Evolutionary conservation across 2,113 vertebrate species (phyloP).

Genomic region (Elephantulus edwardii): DNA sequence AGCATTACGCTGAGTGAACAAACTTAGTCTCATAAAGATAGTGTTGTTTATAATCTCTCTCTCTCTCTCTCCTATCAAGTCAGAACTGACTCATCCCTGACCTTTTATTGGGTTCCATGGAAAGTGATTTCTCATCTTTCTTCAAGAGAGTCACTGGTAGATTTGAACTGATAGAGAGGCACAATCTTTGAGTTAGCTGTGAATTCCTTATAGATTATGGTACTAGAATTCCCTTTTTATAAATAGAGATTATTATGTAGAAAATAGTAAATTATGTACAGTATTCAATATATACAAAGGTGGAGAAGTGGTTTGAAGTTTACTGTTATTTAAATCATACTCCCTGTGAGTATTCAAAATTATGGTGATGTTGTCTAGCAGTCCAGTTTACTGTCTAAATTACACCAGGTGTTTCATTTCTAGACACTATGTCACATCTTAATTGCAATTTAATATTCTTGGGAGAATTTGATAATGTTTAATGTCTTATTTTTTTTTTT

Average conservation of each 20-base stretch:
- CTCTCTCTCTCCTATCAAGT: no score
- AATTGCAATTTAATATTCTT: conserved; percentile 19
- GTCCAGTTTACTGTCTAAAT: background rate
- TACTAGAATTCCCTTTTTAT: no score
- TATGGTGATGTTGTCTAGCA: background rate
- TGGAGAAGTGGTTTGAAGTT: background rate
- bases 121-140: no score
- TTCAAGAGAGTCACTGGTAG: no score
- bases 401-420: conserved; percentile 13
- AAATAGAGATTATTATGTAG: background rate
- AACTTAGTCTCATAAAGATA: no score
- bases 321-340: background rate
- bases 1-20: no score
- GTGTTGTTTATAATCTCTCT: no score
- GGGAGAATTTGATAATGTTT: conserved; percentile 24
- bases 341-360: background rate
- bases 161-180: no score
- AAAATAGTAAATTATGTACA: background rate
- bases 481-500: conserved; percentile 11
- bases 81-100: no score
- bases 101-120: no score
- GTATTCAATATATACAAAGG: background rate
- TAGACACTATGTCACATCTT: background rate
- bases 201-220: no score
- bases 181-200: no score